Evolutionary conservation across 2,113 vertebrate genomes (phyloP), one percentile per base, ranked within the genome.

Genomic region (Cyanoramphus novaezelandiae): DNA sequence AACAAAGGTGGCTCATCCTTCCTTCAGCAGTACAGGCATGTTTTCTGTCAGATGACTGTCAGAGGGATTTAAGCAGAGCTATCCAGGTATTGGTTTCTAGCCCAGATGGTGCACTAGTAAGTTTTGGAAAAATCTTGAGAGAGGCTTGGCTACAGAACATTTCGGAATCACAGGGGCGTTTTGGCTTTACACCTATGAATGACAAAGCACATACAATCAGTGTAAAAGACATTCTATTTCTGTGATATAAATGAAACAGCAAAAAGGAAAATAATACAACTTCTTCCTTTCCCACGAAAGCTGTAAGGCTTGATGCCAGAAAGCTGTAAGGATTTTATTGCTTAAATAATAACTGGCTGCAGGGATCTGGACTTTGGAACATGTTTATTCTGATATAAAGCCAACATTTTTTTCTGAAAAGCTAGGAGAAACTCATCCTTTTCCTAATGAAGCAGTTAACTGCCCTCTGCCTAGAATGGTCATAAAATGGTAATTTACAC

Each of bases 151-250:
- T 86, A 39, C 10, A 71, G 55, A 90, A 46, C 7, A 21, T 81
- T 75, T 86, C 78, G 19, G 17, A 95, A 88, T 84, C 86, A 93
- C 33, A 50, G 55, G 6, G 46, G 28, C 9, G 28, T 92, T 95
- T 85, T 91, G 52, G 43, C n/a, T 92, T 91, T 85, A 69, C 28
- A 24, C 82, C 70, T 85, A 33, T 79, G 62, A 90, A 92, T 86
- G 95, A 74, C 21, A 69, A 86, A 82, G 16, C 60, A 50, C 47
- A 41, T 41, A 85, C 17, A 87, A 76, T 87, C 84, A 85, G 37
- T 79, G 91, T 92, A 80, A 97, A 96, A 90, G 88, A 90, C 88
- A 90, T 93, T 95, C 91, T 93, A 88, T 76, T 94, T 96, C 85
- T 89, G 62, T 92, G 82, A 90, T 93, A 96, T 59, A 95, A 96